Percentiles rank a stretch among this genome's conserved stretches.
Conservation (phyloP, 2,797 vertebrate species). For the Rhyacichthys aspro region DNA sequence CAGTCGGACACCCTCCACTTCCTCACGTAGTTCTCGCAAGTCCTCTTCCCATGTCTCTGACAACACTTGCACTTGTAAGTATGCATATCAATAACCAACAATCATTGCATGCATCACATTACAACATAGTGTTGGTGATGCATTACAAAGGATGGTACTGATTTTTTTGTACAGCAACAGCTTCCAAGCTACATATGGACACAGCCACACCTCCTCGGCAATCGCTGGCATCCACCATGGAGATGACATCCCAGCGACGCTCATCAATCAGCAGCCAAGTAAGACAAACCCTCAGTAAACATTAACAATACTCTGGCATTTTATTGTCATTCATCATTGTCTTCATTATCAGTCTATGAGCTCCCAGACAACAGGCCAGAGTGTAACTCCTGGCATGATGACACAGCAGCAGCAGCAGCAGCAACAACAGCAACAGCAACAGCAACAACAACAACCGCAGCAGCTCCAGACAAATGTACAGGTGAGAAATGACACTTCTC, state of each 20-base stretch:
- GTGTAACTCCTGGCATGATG: conserved; percentile 84
- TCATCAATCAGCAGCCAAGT: conserved; percentile 94
- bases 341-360: conserved; percentile 84
- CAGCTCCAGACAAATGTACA: conserved; percentile 88
- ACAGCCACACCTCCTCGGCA: conserved; percentile 89
- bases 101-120: too few species aligned
- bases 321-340: conserved; percentile 10
- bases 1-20: conserved; percentile 91
- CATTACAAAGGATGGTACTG: too few species aligned
- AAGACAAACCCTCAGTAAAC: conserved; percentile 27
- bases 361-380: conserved; percentile 89
- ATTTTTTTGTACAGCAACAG: conserved; percentile 83
- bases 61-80: conserved; percentile 78
- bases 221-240: conserved; percentile 82
- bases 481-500: conserved; percentile 71
- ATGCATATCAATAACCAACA: neutral
- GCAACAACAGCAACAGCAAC: conserved; percentile 25
- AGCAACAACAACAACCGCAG: conserved; percentile 41
- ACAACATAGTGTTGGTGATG: neutral
- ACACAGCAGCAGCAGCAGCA: conserved; percentile 67
- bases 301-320: too few species aligned
- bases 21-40: conserved; percentile 92
- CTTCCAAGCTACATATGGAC: conserved; percentile 92
- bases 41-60: conserved; percentile 94
- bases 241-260: conserved; percentile 86